Conservation (phyloP, 2,797 vertebrate genomes). For the Protosalanx chinensis region DNA sequence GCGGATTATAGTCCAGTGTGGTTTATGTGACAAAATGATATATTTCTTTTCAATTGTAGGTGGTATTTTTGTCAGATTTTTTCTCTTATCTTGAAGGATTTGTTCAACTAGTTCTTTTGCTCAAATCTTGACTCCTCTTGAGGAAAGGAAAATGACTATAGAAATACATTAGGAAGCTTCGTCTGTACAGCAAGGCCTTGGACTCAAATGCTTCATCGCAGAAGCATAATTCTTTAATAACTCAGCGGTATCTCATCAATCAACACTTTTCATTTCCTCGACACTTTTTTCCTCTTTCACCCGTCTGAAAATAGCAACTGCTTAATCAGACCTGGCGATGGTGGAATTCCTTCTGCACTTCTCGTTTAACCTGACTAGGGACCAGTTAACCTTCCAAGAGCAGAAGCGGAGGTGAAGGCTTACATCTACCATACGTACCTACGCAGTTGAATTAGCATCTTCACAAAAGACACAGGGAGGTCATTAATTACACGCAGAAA, state of each 20-base stretch:
- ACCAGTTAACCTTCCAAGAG: background rate
- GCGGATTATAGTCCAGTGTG: too few relatives aligned
- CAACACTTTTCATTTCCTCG: background rate
- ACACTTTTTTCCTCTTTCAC: background rate
- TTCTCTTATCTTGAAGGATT: background rate
- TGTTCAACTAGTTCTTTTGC: background rate
- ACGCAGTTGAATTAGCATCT: constrained; percentile 9
- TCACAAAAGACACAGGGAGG: constrained; percentile 5
- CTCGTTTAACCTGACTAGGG: background rate
- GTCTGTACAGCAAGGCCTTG: too few relatives aligned
- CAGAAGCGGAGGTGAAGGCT: background rate
- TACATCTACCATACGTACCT: background rate
- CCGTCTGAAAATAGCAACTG: background rate
- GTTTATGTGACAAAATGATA: too few relatives aligned
- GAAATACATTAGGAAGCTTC: too few relatives aligned
- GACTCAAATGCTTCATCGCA: background rate
- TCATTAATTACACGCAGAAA: constrained; percentile 14
- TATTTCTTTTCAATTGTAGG: too few relatives aligned
- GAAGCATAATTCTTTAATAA: background rate
- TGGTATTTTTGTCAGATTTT: too few relatives aligned
- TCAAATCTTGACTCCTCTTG: background rate
- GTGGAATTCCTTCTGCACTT: background rate
- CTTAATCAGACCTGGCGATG: background rate
- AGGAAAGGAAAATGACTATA: background rate
- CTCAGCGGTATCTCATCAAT: too few relatives aligned